A percentile compares a stretch with the other conserved stretches of the same genome.
Evolutionary conservation across 2,888 invertebrate species (phyloP).

Genomic region (Ametastegia equiseti): DNA sequence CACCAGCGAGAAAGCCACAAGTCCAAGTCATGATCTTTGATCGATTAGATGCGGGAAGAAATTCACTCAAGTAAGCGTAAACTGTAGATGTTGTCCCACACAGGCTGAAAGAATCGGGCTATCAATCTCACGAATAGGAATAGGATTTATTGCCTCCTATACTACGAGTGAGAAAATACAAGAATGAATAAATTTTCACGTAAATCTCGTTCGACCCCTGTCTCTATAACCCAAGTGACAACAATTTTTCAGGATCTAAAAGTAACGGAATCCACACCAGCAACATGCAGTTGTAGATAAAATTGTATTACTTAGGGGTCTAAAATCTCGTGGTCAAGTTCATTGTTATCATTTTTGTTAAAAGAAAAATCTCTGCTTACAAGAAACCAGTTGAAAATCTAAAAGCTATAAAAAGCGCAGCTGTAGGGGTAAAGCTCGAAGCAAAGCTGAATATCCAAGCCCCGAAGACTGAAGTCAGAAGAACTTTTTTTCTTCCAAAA

Average conservation of each 20-base stretch:
- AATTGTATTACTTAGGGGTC: not conserved
- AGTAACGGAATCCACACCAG: not conserved
- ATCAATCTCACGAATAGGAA: not conserved
- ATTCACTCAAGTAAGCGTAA: constrained; percentile 49
- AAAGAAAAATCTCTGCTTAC: constrained; percentile 53
- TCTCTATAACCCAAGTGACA: not conserved
- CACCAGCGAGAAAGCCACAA: constrained; percentile 44
- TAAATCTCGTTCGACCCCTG: not conserved
- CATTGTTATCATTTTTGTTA: not conserved
- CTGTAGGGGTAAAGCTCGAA: constrained; percentile 70
- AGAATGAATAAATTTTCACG: constrained; percentile 5
- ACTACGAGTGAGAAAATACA: not conserved
- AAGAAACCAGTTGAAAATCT: constrained; percentile 54
- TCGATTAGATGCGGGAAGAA: constrained; percentile 38
- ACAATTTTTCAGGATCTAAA: not conserved
- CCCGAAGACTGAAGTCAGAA: constrained; percentile 69
- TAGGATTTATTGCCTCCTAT: too few species aligned
- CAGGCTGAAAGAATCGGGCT: constrained; percentile 46
- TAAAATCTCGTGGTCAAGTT: not conserved
- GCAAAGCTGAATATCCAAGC: constrained; percentile 70
- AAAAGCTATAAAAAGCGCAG: constrained; percentile 44
- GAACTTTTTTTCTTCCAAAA: constrained; percentile 69
- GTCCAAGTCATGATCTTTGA: constrained; percentile 48
- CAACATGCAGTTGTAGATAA: not conserved
- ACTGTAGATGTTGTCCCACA: constrained; percentile 47